Evolutionary conservation across 2,888 invertebrate species (phyloP).

Genomic region (Augochlorella aurata): DNA sequence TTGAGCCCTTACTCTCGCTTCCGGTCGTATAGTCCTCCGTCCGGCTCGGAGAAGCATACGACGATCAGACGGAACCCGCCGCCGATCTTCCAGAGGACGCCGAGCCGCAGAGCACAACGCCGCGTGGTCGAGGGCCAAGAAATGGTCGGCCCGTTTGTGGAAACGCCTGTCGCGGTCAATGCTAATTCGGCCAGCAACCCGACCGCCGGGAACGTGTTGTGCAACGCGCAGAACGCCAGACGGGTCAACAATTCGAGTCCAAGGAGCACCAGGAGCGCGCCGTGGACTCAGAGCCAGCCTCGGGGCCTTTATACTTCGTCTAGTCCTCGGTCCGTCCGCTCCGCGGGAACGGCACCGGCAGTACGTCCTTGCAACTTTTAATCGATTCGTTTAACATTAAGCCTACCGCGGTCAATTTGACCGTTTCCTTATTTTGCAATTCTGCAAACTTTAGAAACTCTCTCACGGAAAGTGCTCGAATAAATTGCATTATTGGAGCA

Average conservation of each 20-base stretch:
- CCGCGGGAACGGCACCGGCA: conserved; percentile 84
- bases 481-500: too few species aligned
- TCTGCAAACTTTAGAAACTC: too few species aligned
- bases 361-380: conserved; percentile 66
- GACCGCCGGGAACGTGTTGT: conserved; percentile 62
- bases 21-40: conserved; percentile 80
- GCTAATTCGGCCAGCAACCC: conserved; percentile 68
- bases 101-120: conserved; percentile 89
- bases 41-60: conserved; percentile 78
- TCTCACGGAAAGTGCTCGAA: too few species aligned
- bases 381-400: neutral
- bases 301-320: conserved; percentile 91
- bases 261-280: conserved; percentile 92
- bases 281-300: conserved; percentile 89
- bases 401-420: too few species aligned
- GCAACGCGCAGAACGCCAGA: conserved; percentile 63
- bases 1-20: conserved; percentile 80
- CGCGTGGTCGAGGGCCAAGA: conserved; percentile 86
- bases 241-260: conserved; percentile 83
- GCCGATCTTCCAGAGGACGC: conserved; percentile 90
- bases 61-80: conserved; percentile 84
- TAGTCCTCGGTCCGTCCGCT: conserved; percentile 91
- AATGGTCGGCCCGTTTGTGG: conserved; percentile 81
- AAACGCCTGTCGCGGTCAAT: conserved; percentile 72
- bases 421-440: too few species aligned